Evolutionary conservation across 2,888 invertebrate species (phyloP).

Genomic region (Copidosoma aretas): DNA sequence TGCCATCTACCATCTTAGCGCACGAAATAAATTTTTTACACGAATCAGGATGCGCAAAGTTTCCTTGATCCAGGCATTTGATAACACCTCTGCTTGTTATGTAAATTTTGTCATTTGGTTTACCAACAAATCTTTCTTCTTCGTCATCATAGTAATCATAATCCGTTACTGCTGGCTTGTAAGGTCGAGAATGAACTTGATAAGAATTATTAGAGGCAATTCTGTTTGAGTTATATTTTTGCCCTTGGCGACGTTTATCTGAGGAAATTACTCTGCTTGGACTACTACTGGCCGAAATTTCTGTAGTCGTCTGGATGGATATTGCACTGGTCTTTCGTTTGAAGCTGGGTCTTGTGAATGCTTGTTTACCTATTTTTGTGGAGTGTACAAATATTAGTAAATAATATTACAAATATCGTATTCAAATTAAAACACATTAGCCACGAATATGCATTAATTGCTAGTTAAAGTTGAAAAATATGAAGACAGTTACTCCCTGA

Average conservation of each 20-base stretch:
- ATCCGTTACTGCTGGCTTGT: slow-evolving; percentile 63
- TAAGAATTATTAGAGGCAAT: slow-evolving; percentile 31
- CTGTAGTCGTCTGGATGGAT: slow-evolving; percentile 47
- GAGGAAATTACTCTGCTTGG: slow-evolving; percentile 49
- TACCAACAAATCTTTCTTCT: slow-evolving; percentile 66
- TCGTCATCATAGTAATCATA: slow-evolving; percentile 76
- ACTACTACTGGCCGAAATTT: slow-evolving; percentile 46
- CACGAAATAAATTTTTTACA: slow-evolving; percentile 93
- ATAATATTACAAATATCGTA: slow-evolving; percentile 10
- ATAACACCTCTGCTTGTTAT: slow-evolving; percentile 70
- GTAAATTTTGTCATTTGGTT: slow-evolving; percentile 68
- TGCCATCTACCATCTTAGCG: slow-evolving; percentile 80
- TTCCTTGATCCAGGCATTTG: slow-evolving; percentile 87
- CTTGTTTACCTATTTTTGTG: slow-evolving; percentile 51
- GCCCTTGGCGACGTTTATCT: slow-evolving; percentile 46
- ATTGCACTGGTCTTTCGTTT: slow-evolving; percentile 60
- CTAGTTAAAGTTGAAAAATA: slow-evolving; percentile 9
- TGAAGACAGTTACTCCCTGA: slow-evolving; percentile 17
- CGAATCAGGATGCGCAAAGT: slow-evolving; percentile 88
- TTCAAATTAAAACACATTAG: slow-evolving; percentile 32
- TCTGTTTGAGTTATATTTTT: slow-evolving; percentile 39
- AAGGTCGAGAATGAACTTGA: slow-evolving; percentile 27
- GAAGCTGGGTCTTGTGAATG: slow-evolving; percentile 48
- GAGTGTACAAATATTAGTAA: slow-evolving; percentile 33
- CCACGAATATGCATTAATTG: slow-evolving; percentile 38